Percentiles rank a stretch among this genome's conserved stretches.
Evolutionary conservation across 2,888 invertebrate genomes (phyloP).

Genomic region (Octonoba sinensis): DNA sequence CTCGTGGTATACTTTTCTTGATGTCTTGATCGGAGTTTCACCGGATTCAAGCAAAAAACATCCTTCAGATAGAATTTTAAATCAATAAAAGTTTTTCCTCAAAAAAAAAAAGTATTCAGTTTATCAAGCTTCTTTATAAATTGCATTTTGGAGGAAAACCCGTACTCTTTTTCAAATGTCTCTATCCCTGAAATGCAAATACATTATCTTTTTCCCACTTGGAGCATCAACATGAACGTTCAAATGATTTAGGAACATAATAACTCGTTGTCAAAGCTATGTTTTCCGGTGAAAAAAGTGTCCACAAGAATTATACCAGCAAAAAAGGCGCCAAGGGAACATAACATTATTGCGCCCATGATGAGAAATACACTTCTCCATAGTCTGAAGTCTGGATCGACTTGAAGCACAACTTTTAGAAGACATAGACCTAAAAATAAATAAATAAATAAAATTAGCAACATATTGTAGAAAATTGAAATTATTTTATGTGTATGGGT

Average conservation of each 20-base stretch:
- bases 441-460: not conserved
- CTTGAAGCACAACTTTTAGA: slow-evolving; percentile 37
- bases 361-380: slow-evolving; percentile 39
- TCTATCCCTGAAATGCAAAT: no score
- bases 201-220: no score
- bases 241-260: slow-evolving; percentile 35
- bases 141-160: no score
- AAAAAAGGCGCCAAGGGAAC: slow-evolving; percentile 50
- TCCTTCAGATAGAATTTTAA: no score
- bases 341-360: slow-evolving; percentile 6
- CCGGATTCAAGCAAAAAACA: no score
- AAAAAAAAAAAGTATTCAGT: no score
- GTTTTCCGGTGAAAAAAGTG: slow-evolving; percentile 16
- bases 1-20: no score
- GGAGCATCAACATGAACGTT: no score
- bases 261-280: not conserved
- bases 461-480: not conserved
- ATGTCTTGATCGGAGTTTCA: no score
- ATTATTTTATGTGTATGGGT: not conserved
- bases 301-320: slow-evolving; percentile 46
- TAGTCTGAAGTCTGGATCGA: slow-evolving; percentile 33
- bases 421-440: slow-evolving; percentile 47
- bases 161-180: no score
- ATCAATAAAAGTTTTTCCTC: no score
- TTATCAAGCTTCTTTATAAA: no score